phyloP scores from a whole-genome alignment of 2,113 vertebrate species.

The Caretta caretta region DNA sequence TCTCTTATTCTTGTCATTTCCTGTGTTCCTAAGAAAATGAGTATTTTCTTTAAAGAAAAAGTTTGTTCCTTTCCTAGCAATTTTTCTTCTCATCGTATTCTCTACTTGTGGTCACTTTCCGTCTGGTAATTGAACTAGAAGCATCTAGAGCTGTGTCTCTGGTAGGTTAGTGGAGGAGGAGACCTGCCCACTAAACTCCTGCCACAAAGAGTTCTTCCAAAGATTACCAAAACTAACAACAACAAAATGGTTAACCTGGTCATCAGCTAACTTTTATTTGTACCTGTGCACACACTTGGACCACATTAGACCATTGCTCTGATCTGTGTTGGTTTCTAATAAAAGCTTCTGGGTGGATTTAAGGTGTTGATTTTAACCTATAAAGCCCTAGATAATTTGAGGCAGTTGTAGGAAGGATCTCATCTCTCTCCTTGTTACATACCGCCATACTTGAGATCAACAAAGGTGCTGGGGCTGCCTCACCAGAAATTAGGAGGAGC shows the following conservation, averaged over 20 bases:
- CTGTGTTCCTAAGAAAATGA: neutral
- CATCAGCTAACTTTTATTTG: neutral
- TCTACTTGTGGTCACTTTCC: neutral
- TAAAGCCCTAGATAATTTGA: neutral
- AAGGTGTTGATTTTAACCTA: neutral
- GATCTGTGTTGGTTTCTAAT: neutral
- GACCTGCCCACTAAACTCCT: neutral
- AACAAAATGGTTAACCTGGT: neutral
- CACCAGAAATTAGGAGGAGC: neutral
- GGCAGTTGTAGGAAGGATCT: neutral
- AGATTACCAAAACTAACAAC: neutral
- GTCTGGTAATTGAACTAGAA: neutral
- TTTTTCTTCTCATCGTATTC: rapidly evolving
- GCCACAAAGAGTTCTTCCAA: neutral
- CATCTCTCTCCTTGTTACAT: neutral
- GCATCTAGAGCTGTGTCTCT: neutral
- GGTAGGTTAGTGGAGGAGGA: neutral
- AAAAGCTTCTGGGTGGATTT: neutral
- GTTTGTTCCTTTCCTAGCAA: neutral
- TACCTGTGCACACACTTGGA: neutral
- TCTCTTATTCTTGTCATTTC: neutral
- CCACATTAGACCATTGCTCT: neutral
- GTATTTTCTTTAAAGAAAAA: neutral
- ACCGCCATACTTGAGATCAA: neutral
- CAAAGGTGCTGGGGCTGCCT: neutral